phyloP scores from a whole-genome alignment of 2,113 vertebrate genomes.

The Stomatorhinus ivindoensis region DNA sequence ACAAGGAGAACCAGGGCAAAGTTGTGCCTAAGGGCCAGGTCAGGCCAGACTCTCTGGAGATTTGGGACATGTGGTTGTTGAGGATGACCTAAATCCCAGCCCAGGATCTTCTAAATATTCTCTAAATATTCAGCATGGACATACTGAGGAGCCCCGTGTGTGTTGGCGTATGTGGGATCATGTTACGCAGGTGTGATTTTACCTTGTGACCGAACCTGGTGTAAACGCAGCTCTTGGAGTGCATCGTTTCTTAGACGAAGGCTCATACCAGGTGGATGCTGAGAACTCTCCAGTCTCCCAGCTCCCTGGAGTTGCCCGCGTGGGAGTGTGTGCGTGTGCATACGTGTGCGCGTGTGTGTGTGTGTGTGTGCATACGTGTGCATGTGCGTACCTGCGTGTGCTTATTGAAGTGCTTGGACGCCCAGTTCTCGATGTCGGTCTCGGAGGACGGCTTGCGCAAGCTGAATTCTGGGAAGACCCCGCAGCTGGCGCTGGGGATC shows the following conservation, averaged over 20 bases:
- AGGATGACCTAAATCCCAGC: neutral
- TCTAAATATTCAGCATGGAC: neutral
- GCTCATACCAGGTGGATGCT: neutral
- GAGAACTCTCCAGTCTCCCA: neutral
- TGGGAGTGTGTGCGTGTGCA: neutral
- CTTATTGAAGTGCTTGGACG: constrained; percentile 98
- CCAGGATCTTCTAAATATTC: neutral
- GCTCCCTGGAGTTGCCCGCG: neutral
- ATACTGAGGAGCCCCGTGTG: neutral
- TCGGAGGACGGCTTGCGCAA: constrained; percentile 92
- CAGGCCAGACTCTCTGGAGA: neutral
- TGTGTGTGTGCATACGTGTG: neutral
- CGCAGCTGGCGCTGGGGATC: constrained; percentile 88
- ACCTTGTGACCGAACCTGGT: neutral
- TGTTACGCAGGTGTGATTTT: neutral
- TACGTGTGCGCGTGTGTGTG: neutral
- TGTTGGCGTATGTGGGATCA: neutral
- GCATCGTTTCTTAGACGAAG: neutral
- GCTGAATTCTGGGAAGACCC: constrained; percentile 88
- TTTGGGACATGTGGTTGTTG: neutral
- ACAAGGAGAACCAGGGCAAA: neutral
- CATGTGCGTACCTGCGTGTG: constrained; percentile 59
- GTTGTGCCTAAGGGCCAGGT: neutral
- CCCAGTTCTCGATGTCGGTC: constrained; percentile 98
- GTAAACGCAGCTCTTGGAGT: neutral